Evolutionary conservation across 2,797 vertebrate species (phyloP).

Genomic region (Hyperoplus immaculatus): DNA sequence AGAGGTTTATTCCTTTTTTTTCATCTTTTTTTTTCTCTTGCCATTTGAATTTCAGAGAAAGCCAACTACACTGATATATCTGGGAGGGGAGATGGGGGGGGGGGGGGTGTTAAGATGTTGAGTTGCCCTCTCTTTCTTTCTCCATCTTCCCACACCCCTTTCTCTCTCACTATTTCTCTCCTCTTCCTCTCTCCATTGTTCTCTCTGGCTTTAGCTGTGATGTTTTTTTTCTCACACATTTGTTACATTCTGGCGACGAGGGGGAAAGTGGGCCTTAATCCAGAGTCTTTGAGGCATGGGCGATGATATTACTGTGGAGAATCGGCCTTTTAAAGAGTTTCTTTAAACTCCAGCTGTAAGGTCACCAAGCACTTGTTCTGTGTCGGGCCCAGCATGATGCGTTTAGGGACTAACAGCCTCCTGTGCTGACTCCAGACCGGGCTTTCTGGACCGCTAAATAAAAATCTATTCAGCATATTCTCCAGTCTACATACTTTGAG

Average conservation of each 20-base stretch:
- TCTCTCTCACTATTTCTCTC: not conserved
- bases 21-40: conserved; percentile 64
- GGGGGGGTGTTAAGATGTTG: conserved; percentile 53
- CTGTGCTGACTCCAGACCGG: conserved; percentile 53
- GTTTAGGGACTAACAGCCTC: conserved; percentile 54
- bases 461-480: conserved; percentile 35
- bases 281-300: conserved; percentile 70
- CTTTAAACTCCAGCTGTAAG: conserved; percentile 71
- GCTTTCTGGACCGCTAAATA: conserved; percentile 15
- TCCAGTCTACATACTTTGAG: conserved; percentile 4
- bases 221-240: conserved; percentile 74
- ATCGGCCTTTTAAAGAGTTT: conserved; percentile 70
- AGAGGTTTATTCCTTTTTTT: conserved; percentile 70
- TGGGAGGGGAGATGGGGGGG: conserved; percentile 40
- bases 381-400: conserved; percentile 52
- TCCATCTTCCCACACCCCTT: conserved; percentile 29
- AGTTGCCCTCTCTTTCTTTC: conserved; percentile 55
- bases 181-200: conserved; percentile 50
- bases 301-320: conserved; percentile 73
- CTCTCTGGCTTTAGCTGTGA: conserved; percentile 60
- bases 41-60: conserved; percentile 88
- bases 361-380: conserved; percentile 70
- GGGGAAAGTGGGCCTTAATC: conserved; percentile 69
- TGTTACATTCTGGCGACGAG: conserved; percentile 64
- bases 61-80: conserved; percentile 80